Percentiles rank a stretch among this genome's conserved stretches.
Conservation (phyloP, 2,888 invertebrate genomes). For the Philhelius pedissequus region DNA sequence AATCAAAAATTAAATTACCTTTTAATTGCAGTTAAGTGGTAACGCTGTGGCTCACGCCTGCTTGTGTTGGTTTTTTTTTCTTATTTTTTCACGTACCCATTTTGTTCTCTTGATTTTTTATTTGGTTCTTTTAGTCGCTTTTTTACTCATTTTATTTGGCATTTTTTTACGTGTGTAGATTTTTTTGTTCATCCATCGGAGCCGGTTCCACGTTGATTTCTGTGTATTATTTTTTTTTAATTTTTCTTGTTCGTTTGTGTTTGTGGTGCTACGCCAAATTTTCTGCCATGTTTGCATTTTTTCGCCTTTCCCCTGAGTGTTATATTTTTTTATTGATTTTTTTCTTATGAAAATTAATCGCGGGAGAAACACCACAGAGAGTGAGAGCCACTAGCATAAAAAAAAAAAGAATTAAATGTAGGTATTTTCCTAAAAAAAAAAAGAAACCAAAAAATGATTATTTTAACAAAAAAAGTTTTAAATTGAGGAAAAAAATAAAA, state of each 20-base stretch:
- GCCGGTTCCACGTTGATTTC: conserved; percentile 63
- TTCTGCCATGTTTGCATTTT: conserved; percentile 70
- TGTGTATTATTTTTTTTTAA: conserved; percentile 33
- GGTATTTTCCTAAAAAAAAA: conserved; percentile 13
- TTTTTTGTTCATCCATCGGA: conserved; percentile 64
- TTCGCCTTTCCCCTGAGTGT: conserved; percentile 69
- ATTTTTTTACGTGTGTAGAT: conserved; percentile 71
- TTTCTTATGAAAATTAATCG: conserved; percentile 57
- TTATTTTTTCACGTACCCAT: conserved; percentile 69
- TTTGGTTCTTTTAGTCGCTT: conserved; percentile 46
- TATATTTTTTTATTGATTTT: conserved; percentile 68
- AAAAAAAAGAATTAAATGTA: conserved; percentile 30
- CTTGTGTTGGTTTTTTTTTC: conserved; percentile 69
- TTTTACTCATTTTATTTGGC: conserved; percentile 54
- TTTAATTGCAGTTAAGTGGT: not conserved
- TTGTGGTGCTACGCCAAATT: conserved; percentile 66
- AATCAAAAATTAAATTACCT: too few species aligned
- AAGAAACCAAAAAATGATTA: conserved; percentile 4
- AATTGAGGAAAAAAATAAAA: conserved; percentile 43
- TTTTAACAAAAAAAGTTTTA: conserved; percentile 38
- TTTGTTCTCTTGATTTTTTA: conserved; percentile 68
- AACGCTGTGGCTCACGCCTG: conserved; percentile 30
- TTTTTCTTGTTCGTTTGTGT: conserved; percentile 57
- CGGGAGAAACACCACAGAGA: conserved; percentile 53
- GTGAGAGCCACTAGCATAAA: conserved; percentile 41